These are phyloP conservation scores for Lithobates sylvaticus DNA, from an alignment of 2,797 vertebrate species.

Conservation along the genomic window DNA sequence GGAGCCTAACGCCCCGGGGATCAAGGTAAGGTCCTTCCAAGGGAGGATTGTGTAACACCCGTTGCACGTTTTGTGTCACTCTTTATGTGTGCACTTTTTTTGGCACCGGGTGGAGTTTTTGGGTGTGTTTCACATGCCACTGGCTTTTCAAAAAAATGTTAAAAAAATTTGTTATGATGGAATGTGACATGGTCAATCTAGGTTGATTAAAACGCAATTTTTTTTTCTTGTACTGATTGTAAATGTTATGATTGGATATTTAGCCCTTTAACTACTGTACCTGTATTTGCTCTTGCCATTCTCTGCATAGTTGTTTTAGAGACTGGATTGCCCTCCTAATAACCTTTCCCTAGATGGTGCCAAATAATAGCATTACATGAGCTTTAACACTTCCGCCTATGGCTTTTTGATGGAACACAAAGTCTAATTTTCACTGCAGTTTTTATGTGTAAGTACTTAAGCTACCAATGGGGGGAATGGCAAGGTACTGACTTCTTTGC, in stretches of 20 bases:
- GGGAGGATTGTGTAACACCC: too few relatives aligned
- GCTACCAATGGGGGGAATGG: conserved; percentile 31
- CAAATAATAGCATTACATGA: background rate
- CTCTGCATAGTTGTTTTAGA: background rate
- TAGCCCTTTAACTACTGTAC: background rate
- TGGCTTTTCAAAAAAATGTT: too few relatives aligned
- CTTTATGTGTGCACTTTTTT: too few relatives aligned
- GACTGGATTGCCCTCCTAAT: conserved; percentile 9
- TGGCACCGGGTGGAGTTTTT: too few relatives aligned
- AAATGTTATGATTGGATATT: background rate
- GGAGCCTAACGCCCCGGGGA: too few relatives aligned
- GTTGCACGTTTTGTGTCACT: too few relatives aligned
- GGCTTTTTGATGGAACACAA: background rate
- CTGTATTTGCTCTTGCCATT: background rate
- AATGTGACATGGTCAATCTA: background rate
- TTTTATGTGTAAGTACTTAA: conserved; percentile 55
- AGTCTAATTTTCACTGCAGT: conserved; percentile 31
- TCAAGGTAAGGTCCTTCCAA: too few relatives aligned
- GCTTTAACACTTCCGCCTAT: background rate
- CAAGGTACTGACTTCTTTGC: conserved; percentile 31
- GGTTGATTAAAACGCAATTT: background rate
- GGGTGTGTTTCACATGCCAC: too few relatives aligned
- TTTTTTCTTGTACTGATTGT: background rate
- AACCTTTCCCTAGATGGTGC: conserved; percentile 4
- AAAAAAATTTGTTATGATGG: too few relatives aligned